phyloP scores from a whole-genome alignment of 2,113 vertebrate species.

The Orthonyx spaldingii region DNA sequence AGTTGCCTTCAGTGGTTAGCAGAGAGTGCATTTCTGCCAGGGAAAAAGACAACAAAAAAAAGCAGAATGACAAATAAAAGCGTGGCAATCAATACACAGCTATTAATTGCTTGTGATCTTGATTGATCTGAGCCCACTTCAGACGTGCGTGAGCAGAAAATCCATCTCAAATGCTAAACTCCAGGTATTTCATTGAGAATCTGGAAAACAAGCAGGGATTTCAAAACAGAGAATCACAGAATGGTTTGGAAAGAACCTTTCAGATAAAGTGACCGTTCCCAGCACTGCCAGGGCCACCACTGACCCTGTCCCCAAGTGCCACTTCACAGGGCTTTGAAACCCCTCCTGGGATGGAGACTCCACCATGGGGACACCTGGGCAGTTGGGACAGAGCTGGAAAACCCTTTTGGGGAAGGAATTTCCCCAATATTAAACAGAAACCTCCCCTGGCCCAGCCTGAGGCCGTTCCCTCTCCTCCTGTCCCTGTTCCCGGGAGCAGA shows the following conservation, averaged over 20 bases:
- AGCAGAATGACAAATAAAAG: background rate
- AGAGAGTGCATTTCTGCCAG: background rate
- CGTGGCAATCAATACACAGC: background rate
- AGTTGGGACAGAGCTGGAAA: background rate
- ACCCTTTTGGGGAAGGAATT: rapidly evolving
- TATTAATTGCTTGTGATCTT: background rate
- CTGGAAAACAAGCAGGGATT: background rate
- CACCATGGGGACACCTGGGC: background rate
- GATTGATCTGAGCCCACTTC: background rate
- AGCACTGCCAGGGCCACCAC: background rate
- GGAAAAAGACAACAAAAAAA: background rate
- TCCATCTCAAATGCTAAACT: background rate
- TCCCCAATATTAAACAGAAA: rapidly evolving
- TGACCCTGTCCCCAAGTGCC: background rate
- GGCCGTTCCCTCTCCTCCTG: background rate
- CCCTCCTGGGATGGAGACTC: background rate
- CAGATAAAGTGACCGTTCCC: background rate
- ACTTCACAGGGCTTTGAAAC: background rate
- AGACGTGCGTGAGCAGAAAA: background rate
- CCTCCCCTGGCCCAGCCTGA: background rate
- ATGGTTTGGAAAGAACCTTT: background rate
- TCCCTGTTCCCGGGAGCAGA: background rate
- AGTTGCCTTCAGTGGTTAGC: background rate
- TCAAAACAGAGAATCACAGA: background rate
- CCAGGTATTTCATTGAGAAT: background rate